Percentiles rank a stretch among this genome's conserved stretches.
These are phyloP conservation scores for Isichthys henryi DNA, from an alignment of 2,113 vertebrate species.

Conservation along the genomic window DNA sequence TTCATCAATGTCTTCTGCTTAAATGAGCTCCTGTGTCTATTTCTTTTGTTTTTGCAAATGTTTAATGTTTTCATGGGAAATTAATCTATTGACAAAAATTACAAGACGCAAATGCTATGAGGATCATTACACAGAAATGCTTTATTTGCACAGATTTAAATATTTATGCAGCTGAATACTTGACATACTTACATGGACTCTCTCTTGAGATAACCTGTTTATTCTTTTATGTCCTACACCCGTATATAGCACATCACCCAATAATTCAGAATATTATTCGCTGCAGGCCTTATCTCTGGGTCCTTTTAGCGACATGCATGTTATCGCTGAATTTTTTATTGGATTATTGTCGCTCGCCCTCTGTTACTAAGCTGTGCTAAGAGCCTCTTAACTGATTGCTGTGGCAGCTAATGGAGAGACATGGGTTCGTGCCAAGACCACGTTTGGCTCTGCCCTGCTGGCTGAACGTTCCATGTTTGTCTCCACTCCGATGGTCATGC, in stretches of 20 bases:
- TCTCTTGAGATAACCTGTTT: neutral
- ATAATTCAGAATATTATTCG: neutral
- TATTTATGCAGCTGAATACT: neutral
- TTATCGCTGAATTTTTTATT: neutral
- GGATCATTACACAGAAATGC: neutral
- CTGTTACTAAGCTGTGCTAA: neutral
- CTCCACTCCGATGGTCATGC: neutral
- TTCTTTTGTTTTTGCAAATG: neutral
- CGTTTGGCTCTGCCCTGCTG: neutral
- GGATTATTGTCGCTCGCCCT: neutral
- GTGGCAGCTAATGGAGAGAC: slow-evolving; percentile 8
- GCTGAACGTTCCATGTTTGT: neutral
- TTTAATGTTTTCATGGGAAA: neutral
- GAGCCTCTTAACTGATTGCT: slow-evolving; percentile 24
- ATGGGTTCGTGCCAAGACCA: slow-evolving; percentile 22
- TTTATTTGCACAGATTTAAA: neutral
- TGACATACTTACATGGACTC: neutral
- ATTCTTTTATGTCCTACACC: neutral
- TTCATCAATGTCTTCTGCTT: neutral
- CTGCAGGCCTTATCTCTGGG: neutral
- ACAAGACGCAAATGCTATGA: neutral
- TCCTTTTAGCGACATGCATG: neutral
- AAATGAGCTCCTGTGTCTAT: neutral
- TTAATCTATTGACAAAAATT: neutral
- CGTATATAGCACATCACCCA: neutral